Conservation (phyloP, 2,797 vertebrate species). For the Coreius guichenoti region DNA sequence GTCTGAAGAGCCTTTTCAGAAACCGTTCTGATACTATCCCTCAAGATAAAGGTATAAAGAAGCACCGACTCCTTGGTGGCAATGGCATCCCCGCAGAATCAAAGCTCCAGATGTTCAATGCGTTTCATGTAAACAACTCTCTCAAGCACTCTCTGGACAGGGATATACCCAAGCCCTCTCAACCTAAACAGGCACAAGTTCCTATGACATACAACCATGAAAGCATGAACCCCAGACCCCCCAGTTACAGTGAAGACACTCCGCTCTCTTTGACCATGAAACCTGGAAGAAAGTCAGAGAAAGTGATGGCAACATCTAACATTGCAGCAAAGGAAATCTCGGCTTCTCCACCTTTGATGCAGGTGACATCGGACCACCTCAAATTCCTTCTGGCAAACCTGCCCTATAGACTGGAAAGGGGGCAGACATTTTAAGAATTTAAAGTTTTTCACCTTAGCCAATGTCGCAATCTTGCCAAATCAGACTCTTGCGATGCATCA, state of each 20-base stretch:
- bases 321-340: conserved; percentile 3
- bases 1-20: conserved; percentile 43
- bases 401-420: conserved; percentile 49
- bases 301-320: background rate
- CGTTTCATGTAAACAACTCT: background rate
- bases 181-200: conserved; percentile 1
- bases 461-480: conserved; percentile 9
- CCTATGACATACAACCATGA: conserved; percentile 32
- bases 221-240: conserved; percentile 24
- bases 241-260: conserved; percentile 3
- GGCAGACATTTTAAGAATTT: conserved; percentile 29
- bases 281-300: conserved; percentile 12
- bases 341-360: conserved; percentile 56
- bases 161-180: conserved; percentile 21
- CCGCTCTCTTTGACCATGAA: background rate
- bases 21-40: background rate
- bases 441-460: background rate
- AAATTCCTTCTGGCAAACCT: conserved; percentile 75
- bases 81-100: background rate
- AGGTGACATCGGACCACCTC: conserved; percentile 67
- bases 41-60: conserved; percentile 3
- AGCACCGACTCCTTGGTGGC: background rate
- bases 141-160: conserved; percentile 9
- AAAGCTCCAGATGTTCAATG: conserved; percentile 1
- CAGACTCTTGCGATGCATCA: background rate